Percentiles rank a stretch among this genome's conserved stretches.
phyloP scores from a whole-genome alignment of 2,113 vertebrate genomes.

The Seriola dumerili region DNA sequence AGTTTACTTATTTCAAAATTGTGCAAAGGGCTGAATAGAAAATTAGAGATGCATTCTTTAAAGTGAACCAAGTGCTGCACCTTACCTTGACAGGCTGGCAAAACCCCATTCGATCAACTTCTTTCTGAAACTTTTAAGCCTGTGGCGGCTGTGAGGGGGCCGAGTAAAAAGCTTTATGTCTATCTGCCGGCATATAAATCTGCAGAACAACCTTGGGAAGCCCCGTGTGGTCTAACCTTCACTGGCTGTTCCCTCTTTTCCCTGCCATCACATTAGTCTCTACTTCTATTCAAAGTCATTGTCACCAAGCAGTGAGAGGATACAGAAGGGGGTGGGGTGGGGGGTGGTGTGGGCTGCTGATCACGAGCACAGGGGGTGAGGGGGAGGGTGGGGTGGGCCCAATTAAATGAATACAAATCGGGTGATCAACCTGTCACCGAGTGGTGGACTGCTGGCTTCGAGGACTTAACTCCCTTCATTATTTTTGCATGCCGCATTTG shows the following conservation, averaged over 20 bases:
- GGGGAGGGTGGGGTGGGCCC: conserved; percentile 28
- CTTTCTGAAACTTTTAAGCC: conserved; percentile 70
- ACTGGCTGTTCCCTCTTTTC: conserved; percentile 51
- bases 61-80: conserved; percentile 56
- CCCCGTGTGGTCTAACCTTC: conserved; percentile 68
- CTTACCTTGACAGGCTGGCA: conserved; percentile 80
- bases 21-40: conserved; percentile 65
- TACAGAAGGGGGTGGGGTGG: background rate
- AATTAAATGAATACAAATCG: conserved; percentile 75
- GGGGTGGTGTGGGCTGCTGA: conserved; percentile 21
- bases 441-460: conserved; percentile 54
- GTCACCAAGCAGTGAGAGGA: conserved; percentile 55
- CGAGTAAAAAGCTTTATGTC: conserved; percentile 59
- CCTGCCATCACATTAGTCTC: conserved; percentile 65
- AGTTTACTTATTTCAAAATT: conserved; percentile 35
- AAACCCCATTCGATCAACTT: conserved; percentile 72
- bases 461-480: conserved; percentile 67
- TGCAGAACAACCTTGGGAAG: conserved; percentile 70
- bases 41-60: conserved; percentile 78
- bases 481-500: conserved; percentile 59
- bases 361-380: conserved; percentile 3
- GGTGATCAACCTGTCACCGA: conserved; percentile 69
- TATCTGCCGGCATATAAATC: conserved; percentile 68
- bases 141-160: conserved; percentile 51
- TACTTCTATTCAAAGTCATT: conserved; percentile 74